phyloP scores from a whole-genome alignment of 2,888 invertebrate genomes.

The Ennomos quercinarius region DNA sequence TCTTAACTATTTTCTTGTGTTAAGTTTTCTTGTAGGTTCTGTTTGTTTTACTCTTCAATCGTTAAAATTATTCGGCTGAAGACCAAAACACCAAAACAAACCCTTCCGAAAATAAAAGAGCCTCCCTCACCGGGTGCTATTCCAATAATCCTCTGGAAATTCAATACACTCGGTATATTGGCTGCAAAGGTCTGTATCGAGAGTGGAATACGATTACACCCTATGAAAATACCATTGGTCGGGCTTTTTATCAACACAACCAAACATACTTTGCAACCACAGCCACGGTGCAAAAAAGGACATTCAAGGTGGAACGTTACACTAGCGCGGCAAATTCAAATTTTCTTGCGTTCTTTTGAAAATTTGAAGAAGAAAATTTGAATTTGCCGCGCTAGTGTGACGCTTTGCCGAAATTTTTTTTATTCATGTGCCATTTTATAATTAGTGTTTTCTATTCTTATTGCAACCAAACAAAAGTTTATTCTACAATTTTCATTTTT shows the following conservation, averaged over 20 bases:
- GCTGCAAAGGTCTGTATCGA: slow-evolving; percentile 21
- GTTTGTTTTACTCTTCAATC: no score
- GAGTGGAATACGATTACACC: slow-evolving; percentile 22
- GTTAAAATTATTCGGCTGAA: no score
- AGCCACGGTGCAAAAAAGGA: not conserved
- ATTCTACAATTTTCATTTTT: not conserved
- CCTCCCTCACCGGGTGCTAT: slow-evolving; percentile 32
- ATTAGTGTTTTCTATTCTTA: not conserved
- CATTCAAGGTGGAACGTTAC: no score
- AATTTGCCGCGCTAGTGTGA: no score
- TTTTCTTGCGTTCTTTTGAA: no score
- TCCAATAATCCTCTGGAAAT: slow-evolving; percentile 36
- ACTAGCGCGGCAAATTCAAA: no score
- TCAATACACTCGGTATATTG: slow-evolving; percentile 31
- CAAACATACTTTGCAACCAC: slow-evolving; percentile 15
- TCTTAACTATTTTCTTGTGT: no score
- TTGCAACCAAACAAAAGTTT: slow-evolving; percentile 1
- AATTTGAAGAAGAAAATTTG: no score
- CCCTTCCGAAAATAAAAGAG: slow-evolving; percentile 6
- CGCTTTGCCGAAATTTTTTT: no score
- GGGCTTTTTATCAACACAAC: slow-evolving; percentile 38
- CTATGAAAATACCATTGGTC: slow-evolving; percentile 46
- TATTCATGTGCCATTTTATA: slow-evolving; percentile 11
- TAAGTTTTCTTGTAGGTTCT: no score
- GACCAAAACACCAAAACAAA: not conserved